Conservation (phyloP, 2,113 vertebrate genomes). For the Psilopogon haemacephalus region DNA sequence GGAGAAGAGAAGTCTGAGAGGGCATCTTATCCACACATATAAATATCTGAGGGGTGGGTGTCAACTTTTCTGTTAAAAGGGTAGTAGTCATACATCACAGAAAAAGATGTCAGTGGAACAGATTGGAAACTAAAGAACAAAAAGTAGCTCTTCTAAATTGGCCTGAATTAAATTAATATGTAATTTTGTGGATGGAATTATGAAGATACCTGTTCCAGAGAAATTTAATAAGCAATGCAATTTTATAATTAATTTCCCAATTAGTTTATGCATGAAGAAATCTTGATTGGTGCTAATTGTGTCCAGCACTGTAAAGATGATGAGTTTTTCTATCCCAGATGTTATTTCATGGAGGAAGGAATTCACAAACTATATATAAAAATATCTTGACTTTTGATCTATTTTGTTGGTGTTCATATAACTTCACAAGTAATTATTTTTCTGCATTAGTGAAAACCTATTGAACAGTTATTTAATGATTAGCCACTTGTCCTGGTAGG, state of each 20-base stretch:
- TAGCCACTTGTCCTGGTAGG: too few relatives aligned
- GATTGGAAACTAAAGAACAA: neutral
- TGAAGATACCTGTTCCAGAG: neutral
- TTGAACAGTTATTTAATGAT: slow-evolving; percentile 6
- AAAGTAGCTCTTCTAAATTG: neutral
- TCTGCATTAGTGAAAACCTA: slow-evolving; percentile 16
- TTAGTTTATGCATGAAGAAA: neutral
- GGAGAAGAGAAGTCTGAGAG: too few relatives aligned
- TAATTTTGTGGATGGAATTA: neutral
- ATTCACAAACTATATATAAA: neutral
- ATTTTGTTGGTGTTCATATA: neutral
- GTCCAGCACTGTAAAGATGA: neutral
- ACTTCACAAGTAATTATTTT: neutral
- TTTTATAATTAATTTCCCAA: neutral
- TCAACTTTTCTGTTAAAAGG: neutral
- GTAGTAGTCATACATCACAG: neutral
- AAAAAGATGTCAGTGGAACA: neutral
- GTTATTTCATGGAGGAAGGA: neutral
- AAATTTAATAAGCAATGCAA: neutral
- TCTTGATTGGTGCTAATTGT: neutral
- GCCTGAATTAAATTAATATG: neutral
- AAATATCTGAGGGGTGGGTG: neutral
- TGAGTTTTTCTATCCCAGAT: neutral
- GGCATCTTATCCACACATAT: too few relatives aligned
- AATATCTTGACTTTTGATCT: neutral